These are phyloP conservation scores for Amphipoea oculea DNA, from an alignment of 2,888 invertebrate species.

Conservation along the genomic window DNA sequence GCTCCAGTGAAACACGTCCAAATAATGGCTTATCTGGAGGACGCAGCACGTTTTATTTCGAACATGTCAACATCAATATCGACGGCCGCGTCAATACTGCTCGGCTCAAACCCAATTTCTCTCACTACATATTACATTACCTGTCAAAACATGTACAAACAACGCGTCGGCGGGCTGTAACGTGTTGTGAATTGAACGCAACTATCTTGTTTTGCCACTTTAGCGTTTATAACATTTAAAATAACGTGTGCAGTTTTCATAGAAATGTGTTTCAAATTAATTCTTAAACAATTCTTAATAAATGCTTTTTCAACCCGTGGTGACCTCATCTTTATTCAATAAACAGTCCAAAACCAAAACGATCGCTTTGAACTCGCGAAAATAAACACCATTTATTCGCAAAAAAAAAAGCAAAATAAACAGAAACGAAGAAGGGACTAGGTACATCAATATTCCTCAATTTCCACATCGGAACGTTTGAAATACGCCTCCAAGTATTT, in stretches of 20 bases:
- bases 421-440: constrained; percentile 66
- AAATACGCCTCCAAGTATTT: constrained; percentile 71
- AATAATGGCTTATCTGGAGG: constrained; percentile 62
- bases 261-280: not conserved
- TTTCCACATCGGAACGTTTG: constrained; percentile 71
- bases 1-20: constrained; percentile 50
- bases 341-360: constrained; percentile 48
- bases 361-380: constrained; percentile 56
- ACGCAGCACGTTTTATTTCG: constrained; percentile 62
- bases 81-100: constrained; percentile 66
- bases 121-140: constrained; percentile 82
- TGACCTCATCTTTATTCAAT: constrained; percentile 30
- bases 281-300: not conserved
- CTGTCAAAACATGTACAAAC: constrained; percentile 80
- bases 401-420: constrained; percentile 65
- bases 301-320: not conserved
- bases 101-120: constrained; percentile 78
- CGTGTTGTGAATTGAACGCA: constrained; percentile 63
- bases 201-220: constrained; percentile 35
- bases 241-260: not conserved
- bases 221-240: constrained; percentile 15
- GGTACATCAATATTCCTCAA: constrained; percentile 74
- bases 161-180: constrained; percentile 62
- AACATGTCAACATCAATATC: constrained; percentile 74
- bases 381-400: constrained; percentile 68